Evolutionary conservation across 2,797 vertebrate species (phyloP).

Genomic region (Decapterus maruadsi): DNA sequence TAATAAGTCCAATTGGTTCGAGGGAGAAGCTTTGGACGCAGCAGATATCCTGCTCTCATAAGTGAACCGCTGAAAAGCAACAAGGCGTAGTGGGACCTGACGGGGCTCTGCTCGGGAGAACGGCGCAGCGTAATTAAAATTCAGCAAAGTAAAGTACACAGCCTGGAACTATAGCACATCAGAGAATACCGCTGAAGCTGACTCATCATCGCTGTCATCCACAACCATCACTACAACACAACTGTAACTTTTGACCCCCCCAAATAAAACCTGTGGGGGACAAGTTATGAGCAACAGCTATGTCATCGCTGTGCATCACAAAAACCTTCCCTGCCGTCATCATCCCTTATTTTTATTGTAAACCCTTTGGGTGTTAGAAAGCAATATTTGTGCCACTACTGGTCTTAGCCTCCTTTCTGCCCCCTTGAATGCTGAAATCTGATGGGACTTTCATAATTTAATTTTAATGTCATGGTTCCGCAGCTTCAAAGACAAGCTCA

Average conservation of each 20-base stretch:
- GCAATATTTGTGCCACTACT: conserved; percentile 65
- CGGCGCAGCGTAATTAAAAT: conserved; percentile 69
- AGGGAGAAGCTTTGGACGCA: conserved; percentile 40
- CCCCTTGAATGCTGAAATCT: conserved; percentile 39
- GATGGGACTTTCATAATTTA: conserved; percentile 46
- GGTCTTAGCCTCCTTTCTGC: conserved; percentile 22
- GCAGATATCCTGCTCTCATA: conserved; percentile 52
- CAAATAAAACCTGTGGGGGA: conserved; percentile 68
- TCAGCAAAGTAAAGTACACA: conserved; percentile 56
- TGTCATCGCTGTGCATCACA: conserved; percentile 49
- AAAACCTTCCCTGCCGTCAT: conserved; percentile 51
- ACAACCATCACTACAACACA: conserved; percentile 54
- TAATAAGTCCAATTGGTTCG: conserved; percentile 32
- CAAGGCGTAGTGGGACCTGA: conserved; percentile 38
- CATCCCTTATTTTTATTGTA: conserved; percentile 58
- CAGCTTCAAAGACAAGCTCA: conserved; percentile 43
- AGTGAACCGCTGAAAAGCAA: conserved; percentile 36
- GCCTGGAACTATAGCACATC: conserved; percentile 65
- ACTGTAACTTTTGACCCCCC: conserved; percentile 60
- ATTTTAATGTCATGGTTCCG: conserved; percentile 50
- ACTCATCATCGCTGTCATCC: conserved; percentile 75
- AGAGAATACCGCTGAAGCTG: conserved; percentile 66
- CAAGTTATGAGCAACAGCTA: conserved; percentile 69
- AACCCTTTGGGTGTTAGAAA: conserved; percentile 56
- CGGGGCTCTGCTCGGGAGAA: conserved; percentile 35